Evolutionary conservation across 2,797 vertebrate species (phyloP), one percentile per base, ranked within the genome.

Genomic region (Halcyon leucocephala): DNA sequence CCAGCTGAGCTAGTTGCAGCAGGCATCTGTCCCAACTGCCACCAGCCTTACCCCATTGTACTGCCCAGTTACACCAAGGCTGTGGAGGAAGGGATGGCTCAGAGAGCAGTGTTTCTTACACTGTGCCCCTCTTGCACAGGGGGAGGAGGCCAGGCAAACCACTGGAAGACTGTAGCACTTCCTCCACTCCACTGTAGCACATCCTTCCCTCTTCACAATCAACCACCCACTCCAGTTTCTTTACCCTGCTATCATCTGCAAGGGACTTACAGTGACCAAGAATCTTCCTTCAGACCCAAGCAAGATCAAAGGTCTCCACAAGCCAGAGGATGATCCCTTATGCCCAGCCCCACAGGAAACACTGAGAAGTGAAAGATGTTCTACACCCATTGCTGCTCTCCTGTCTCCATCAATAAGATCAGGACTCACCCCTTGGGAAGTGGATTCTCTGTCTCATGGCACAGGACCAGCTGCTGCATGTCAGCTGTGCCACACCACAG

Each of bases 81-180:
- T 78, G 55, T 13, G 10, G 48, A 71, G 35, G 13, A 66, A 58
- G 14, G 12, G 24, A 24, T 46, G 24, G 51, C 9, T 46, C 29
- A 33, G 29, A 54, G 25, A 29, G 16, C 3, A 0, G 0, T 33
- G 37, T 54, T 66, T 31, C 33, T n/a, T 6, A 22, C 13, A 25
- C 24, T 9, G 1, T 29, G 17, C 14, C 39, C 25, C 46, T 54
- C 71, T 26, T 4, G 5, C 42, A 29, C 49, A 20, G 14, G 2
- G 9, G 3, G 2, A 71, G 5, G 31, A 21, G 62, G 37, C 21
- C 49, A 58, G 19, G 35, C 10, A 44, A 66, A 42, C 3, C 64
- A 10, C 52, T 61, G 66, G 33, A 73, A 66, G 25, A 9, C 24
- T 25, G 21, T 6, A 71, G 33, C 22, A 21, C 6, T 42, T 92